Conservation (phyloP, 2,888 invertebrate species). For the Ophioninae sp. region DNA sequence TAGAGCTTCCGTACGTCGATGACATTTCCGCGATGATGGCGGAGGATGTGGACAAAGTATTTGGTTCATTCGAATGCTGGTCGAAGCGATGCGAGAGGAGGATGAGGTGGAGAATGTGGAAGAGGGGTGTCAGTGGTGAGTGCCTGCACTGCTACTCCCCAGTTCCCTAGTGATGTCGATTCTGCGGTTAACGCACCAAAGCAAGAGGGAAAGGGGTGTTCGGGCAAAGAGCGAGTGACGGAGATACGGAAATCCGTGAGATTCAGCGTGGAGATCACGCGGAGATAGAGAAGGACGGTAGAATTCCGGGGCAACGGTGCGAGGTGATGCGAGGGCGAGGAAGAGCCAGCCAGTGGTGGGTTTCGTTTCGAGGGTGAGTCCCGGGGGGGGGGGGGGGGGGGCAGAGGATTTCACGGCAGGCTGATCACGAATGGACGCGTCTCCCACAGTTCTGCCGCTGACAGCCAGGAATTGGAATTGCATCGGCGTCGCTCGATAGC, state of each 20-base stretch:
- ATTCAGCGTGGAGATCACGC: conserved; percentile 52
- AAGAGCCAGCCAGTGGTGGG: conserved; percentile 53
- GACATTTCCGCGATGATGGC: conserved; percentile 34
- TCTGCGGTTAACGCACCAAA: conserved; percentile 52
- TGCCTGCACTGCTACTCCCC: conserved; percentile 44
- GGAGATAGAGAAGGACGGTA: conserved; percentile 55
- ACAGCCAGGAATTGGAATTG: conserved; percentile 82
- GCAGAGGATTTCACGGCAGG: conserved; percentile 80
- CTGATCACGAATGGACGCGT: conserved; percentile 81
- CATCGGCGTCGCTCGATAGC: conserved; percentile 81
- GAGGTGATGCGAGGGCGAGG: conserved; percentile 65
- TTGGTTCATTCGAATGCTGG: conserved; percentile 34
- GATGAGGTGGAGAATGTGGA: not conserved
- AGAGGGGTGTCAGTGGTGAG: conserved; percentile 23
- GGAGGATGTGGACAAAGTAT: conserved; percentile 43
- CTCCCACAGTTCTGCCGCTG: conserved; percentile 81
- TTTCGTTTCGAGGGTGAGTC: conserved; percentile 60
- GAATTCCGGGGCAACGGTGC: conserved; percentile 54
- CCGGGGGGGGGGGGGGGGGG: conserved; percentile 71
- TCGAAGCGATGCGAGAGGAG: conserved; percentile 30
- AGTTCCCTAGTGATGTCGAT: conserved; percentile 51
- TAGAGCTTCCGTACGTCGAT: not conserved
- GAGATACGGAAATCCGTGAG: conserved; percentile 50
- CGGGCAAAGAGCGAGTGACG: conserved; percentile 49
- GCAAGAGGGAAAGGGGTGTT: conserved; percentile 47